A percentile compares a stretch with the other conserved stretches of the same genome.
Conservation (phyloP, 2,888 invertebrate genomes). For the Orchestes rusci region DNA sequence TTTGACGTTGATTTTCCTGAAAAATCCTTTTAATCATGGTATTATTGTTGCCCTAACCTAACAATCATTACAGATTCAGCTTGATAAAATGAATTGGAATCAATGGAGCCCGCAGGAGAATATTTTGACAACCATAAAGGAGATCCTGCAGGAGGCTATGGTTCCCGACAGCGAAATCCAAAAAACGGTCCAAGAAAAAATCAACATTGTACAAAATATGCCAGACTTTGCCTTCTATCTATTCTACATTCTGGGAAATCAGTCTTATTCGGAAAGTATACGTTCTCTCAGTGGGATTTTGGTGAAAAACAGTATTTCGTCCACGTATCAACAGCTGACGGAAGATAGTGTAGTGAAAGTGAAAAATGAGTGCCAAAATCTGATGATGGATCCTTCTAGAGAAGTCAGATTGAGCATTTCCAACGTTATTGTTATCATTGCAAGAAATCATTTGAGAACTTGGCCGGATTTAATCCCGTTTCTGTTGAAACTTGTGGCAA, state of each 20-base stretch:
- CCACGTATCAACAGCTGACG: constrained; percentile 81
- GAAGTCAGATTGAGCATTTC: constrained; percentile 95
- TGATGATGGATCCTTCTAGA: constrained; percentile 89
- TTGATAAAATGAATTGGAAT: constrained; percentile 45
- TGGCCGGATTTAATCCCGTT: constrained; percentile 94
- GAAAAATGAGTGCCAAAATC: constrained; percentile 87
- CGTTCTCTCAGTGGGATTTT: constrained; percentile 94
- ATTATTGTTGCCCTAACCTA: too few relatives aligned
- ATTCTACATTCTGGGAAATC: constrained; percentile 91
- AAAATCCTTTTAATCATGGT: too few relatives aligned
- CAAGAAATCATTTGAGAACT: constrained; percentile 78
- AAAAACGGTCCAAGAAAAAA: constrained; percentile 94
- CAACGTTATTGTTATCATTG: constrained; percentile 93
- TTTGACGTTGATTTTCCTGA: too few relatives aligned
- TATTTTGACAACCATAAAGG: constrained; percentile 90
- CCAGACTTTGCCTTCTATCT: constrained; percentile 98
- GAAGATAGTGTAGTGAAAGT: constrained; percentile 87
- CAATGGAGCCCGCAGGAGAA: constrained; percentile 95
- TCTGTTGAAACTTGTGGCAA: constrained; percentile 83
- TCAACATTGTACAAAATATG: constrained; percentile 93
- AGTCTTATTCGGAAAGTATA: constrained; percentile 92
- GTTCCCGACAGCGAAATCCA: constrained; percentile 95
- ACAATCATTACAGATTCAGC: constrained; percentile 21
- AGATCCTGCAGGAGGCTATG: constrained; percentile 94
- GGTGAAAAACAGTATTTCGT: constrained; percentile 93